Conservation (phyloP, 2,888 invertebrate genomes). For the Clusia tigrina region DNA sequence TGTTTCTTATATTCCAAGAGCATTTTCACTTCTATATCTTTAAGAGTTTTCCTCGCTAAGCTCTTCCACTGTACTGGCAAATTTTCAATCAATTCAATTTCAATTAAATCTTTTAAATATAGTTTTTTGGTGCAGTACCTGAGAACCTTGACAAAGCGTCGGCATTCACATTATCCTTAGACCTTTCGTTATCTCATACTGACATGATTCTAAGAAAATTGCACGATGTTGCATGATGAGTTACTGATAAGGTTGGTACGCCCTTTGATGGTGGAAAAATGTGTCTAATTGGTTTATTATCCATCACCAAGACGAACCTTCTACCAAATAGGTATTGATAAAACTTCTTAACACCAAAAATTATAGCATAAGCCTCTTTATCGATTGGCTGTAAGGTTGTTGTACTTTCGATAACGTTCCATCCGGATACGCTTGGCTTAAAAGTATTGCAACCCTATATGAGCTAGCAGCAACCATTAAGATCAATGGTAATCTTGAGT, state of each 20-base stretch:
- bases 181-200: conserved; percentile 34
- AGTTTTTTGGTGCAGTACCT: not conserved
- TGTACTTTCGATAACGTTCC: no score
- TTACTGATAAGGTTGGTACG: conserved; percentile 35
- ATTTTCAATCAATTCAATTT: conserved; percentile 22
- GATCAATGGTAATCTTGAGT: conserved; percentile 43
- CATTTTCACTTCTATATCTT: conserved; percentile 26
- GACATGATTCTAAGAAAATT: conserved; percentile 34
- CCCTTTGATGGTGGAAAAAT: conserved; percentile 32
- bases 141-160: conserved; percentile 36
- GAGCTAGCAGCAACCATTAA: no score
- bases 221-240: conserved; percentile 38
- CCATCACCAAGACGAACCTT: conserved; percentile 38
- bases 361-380: no score
- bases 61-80: conserved; percentile 27
- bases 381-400: no score
- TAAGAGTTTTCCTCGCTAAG: conserved; percentile 11
- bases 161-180: conserved; percentile 33
- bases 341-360: conserved; percentile 58
- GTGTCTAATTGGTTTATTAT: conserved; percentile 39
- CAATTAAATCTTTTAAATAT: conserved; percentile 22
- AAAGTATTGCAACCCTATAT: no score
- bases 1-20: no score
- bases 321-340: conserved; percentile 58
- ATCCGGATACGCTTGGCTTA: no score